Base-by-base conservation (phyloP, 2,888 invertebrate species). In the Drosophila melanosoma region DNA sequence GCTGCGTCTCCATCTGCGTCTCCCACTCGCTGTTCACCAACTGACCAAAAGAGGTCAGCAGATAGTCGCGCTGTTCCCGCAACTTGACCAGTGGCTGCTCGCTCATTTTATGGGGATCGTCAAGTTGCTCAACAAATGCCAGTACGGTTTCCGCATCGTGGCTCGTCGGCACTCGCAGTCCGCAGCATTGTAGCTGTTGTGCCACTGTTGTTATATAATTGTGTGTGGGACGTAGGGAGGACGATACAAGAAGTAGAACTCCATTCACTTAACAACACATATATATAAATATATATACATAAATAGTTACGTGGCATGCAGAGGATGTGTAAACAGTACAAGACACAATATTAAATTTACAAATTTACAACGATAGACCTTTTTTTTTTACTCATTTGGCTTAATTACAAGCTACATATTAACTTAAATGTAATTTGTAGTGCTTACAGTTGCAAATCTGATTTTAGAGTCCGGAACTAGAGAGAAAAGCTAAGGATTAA, bases 31-130 rank as follows among this genome's bases (percentile, higher is more conserved):
- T 20, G 38, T 38, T 58, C 0, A 91, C 69, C 58, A 89, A 60
- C 1, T 69, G 33, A 8, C 57, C 58, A 33, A 81, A 90, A 0
- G 83, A 81, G 29, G 51, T 48, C 20, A 79, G 15, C 45, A 89
- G 60, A 74, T 86, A 91, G 35, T 76, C 73, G 4, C 78, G 69
- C 17, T 84, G 63, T 29, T 64, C 57, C n/a, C 84, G 80, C 20
- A 79, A 10, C 17, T 54, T 53, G 3, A 11, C 40, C 51, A 86
- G 29, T 12, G 70, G 56, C 11, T 42, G 53, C 8, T 58, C 54
- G 20, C 26, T 17, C 26, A 38, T 4, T 29, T 56, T 26, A 12
- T 29, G 23, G 11, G 17, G 2, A 23, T 12, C 33, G 15, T 74
- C 35, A 10, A 84, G 57, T 12, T 70, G n/a, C 3, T 75, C 35